Evolutionary conservation across 1,140 invertebrate genomes (phyloP), one percentile per base, ranked within the genome.

Genomic region (Drosophila rhopaloa): DNA sequence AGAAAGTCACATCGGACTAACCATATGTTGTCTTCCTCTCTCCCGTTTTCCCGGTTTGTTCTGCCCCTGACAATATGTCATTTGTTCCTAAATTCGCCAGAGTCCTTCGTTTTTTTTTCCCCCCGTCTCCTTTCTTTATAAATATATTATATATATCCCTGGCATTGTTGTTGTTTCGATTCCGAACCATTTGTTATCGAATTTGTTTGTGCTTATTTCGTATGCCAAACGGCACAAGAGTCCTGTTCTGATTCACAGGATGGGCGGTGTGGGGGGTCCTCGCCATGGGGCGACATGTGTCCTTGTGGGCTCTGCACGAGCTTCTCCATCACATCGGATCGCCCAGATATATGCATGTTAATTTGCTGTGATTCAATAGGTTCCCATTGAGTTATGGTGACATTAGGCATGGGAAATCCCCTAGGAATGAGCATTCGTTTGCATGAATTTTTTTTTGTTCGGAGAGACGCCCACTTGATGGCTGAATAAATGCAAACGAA

Each of bases 331-430:
- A 40, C 41, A 65, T 29, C 29, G 43, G 32, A 4, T n/a, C 24
- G 40, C 54, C 76, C 24, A 61, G 44, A 73, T 78, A 67, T 76
- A 74, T 86, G 83, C 84, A 88, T 88, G 83, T 88, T 89, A 88
- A 88, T 88, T 88, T 88, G 84, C 76, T 89, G 76, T 88, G 83
- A 88, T 89, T 89, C 83, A 89, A 88, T 88, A 89, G 84, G 83
- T 83, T 89, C 44, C 62, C 71, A 88, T 88, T 89, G 83, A 88
- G 76, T 88, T 88, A 86, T 88, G 79, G 76, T 50, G 53, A 71
- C 83, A 86, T 80, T 86, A 88, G 71, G 79, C 76, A 66, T n/a
- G 67, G 67, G 37, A 70, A 71, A 48, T 57, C 67, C 65, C 29
- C 66, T 2, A 9, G 67, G 65, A 40, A 57, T 71, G 51, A 40